Base-by-base conservation (phyloP, 2,113 vertebrate species). In the Burhinus bistriatus region DNA sequence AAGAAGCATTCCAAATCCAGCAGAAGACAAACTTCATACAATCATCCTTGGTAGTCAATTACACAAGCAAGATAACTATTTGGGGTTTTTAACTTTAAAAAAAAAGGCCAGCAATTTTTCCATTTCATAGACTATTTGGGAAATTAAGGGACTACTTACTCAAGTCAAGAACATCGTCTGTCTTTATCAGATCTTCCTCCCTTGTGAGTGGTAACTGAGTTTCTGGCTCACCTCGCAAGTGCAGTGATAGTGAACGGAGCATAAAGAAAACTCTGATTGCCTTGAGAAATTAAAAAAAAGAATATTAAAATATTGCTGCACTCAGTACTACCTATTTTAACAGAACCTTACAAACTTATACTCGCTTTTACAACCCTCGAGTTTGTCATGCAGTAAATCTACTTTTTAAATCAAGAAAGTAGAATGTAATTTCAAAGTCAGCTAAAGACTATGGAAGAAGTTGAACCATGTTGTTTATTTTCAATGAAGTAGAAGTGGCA, bases 201-300 rank as follows among this genome's bases (percentile, higher is more conserved):
- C 99, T 98, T 0, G 99, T 99, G 87, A 99, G 98, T 2, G 99
- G 99, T 91, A 99, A 95, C 97, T 99, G 99, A 25, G 99, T 99
- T 97, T 99, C 99, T 3, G 98, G 99, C 93, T 99, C 99, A 20
- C 97, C 98, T 90, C 95, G 98, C 54, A 99, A 98, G 65, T 99
- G 98, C 69, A 99, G 98, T 0, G 99, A 99, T 61, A 99, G 96
- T 1, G 99, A 99, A 20, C 99, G 98, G 87, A 99, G 95, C 99
- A 99, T 99, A 96, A 99, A 99, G 98, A 99, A 99, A 66, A 99
- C 99, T 30, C 99, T 98, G 97, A 99, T 99, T 25, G 99, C 99
- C 99, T 99, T 82, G 75, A 77, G 36, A 85, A 52, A 97, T 79
- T 65, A 44, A 54, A 76, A 70, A 70, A 77, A 59, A 62, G 1